Conservation (phyloP, 2,113 vertebrate species). For the Vulpes ferrilata region DNA sequence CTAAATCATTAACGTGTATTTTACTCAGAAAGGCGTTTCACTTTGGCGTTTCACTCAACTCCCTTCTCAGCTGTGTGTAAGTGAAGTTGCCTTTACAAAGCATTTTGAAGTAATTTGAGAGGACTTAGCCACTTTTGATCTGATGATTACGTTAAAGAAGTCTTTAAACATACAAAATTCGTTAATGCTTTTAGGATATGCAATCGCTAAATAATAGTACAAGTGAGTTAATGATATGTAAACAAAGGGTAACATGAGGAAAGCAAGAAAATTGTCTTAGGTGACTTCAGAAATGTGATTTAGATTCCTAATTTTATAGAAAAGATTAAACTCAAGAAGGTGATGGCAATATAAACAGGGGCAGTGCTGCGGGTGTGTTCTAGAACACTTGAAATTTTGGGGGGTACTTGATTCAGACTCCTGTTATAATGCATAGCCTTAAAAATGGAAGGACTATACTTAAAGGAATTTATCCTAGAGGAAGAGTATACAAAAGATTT, state of each 20-base stretch:
- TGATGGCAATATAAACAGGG: background rate
- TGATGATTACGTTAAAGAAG: background rate
- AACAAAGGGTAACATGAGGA: background rate
- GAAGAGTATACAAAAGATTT: background rate
- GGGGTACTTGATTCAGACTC: background rate
- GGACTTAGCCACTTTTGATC: background rate
- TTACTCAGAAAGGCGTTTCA: background rate
- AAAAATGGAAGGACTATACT: background rate
- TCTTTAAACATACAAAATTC: conserved; percentile 1
- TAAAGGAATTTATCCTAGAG: background rate
- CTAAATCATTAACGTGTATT: background rate
- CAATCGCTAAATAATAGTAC: background rate
- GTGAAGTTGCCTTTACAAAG: background rate
- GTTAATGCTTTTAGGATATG: background rate
- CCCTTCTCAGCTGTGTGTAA: background rate
- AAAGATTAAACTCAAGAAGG: background rate
- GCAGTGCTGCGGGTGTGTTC: background rate
- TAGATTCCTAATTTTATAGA: background rate
- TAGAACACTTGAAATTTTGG: background rate
- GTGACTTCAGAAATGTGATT: conserved; percentile 32
- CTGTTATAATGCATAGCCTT: background rate
- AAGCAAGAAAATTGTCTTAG: background rate
- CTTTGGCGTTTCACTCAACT: background rate
- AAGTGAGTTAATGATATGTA: background rate
- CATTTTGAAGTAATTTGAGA: conserved; percentile 3